A percentile compares a stretch with the other conserved stretches of the same genome.
Evolutionary conservation across 2,113 vertebrate genomes (phyloP).

Genomic region (Phainopepla nitens): DNA sequence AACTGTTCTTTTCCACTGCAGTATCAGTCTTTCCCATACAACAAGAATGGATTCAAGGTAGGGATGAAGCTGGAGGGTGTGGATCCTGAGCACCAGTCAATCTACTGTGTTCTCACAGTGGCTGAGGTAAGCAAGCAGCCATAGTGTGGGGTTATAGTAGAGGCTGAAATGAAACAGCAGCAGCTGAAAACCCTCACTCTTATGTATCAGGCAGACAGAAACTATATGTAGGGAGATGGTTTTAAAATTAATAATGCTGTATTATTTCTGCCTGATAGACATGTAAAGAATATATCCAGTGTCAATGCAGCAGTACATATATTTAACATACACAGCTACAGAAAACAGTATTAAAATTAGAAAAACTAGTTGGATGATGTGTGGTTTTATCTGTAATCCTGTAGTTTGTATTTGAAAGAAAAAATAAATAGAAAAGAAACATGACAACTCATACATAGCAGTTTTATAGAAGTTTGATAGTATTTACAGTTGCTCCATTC

Average conservation of each 20-base stretch:
- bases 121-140: conserved; percentile 79
- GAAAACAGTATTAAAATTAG: not conserved
- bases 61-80: conserved; percentile 97
- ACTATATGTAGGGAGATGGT: not conserved
- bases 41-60: conserved; percentile 93
- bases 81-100: conserved; percentile 90
- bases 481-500: not conserved
- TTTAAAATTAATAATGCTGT: not conserved
- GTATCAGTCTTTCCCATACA: conserved; percentile 95
- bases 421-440: not conserved
- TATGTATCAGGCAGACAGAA: not conserved
- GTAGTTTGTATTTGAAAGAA: not conserved
- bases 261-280: not conserved
- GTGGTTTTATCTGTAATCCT: not conserved
- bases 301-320: not conserved
- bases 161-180: not conserved
- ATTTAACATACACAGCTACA: not conserved
- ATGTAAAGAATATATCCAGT: not conserved
- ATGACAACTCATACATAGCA: not conserved
- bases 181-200: not conserved
- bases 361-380: not conserved
- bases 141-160: fast-evolving
- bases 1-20: conserved; percentile 57
- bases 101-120: conserved; percentile 92
- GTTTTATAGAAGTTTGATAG: not conserved